These are phyloP conservation scores for Cephalophus harveyi DNA, from an alignment of 2,113 vertebrate species.

Conservation along the genomic window DNA sequence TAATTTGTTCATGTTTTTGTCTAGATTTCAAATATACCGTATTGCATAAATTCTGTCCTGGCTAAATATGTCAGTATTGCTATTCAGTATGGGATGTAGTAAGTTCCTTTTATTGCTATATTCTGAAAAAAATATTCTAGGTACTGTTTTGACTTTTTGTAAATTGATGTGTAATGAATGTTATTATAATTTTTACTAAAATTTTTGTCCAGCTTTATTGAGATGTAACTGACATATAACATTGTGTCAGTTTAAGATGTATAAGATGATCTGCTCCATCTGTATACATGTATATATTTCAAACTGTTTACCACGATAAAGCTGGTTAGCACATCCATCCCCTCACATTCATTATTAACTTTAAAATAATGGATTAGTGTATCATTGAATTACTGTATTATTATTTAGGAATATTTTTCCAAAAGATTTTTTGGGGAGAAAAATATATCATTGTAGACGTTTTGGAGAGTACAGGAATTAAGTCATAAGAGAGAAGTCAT, in stretches of 20 bases:
- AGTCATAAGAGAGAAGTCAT: background rate
- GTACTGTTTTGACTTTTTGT: background rate
- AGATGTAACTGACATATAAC: background rate
- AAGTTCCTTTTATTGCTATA: background rate
- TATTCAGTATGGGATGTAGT: background rate
- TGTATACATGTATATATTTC: background rate
- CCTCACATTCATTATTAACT: background rate
- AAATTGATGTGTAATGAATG: background rate
- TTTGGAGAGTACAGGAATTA: background rate
- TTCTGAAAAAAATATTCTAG: background rate
- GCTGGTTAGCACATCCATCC: background rate
- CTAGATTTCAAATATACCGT: background rate
- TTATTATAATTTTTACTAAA: background rate
- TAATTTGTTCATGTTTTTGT: slow-evolving; percentile 8
- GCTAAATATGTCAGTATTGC: background rate
- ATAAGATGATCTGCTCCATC: background rate
- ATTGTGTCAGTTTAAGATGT: background rate
- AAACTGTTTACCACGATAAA: background rate
- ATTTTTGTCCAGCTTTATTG: background rate
- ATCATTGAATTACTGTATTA: background rate
- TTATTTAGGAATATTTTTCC: background rate
- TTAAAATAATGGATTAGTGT: background rate
- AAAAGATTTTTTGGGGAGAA: background rate
- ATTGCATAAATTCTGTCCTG: background rate
- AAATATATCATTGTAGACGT: background rate